phyloP scores from a whole-genome alignment of 2,797 vertebrate genomes.

The Calcarius lapponicus region DNA sequence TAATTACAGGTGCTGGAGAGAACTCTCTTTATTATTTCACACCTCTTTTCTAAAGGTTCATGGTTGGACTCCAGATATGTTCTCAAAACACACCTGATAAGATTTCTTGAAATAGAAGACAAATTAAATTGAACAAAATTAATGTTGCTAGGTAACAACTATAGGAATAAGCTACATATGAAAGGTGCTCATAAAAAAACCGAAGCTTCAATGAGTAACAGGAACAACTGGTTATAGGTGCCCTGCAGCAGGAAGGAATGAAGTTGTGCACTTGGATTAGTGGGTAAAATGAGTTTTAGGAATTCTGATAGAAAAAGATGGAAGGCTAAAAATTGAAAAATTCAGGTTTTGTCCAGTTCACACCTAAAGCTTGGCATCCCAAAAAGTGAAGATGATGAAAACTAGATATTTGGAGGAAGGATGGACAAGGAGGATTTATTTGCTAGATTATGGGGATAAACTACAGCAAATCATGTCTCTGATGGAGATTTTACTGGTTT shows the following conservation, averaged over 20 bases:
- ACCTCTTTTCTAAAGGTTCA: background rate
- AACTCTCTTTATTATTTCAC: background rate
- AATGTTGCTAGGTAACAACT: conserved; percentile 49
- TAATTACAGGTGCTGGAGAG: background rate
- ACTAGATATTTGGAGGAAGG: background rate
- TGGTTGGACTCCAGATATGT: background rate
- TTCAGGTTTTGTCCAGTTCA: background rate
- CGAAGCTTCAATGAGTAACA: background rate
- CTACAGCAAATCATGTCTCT: background rate
- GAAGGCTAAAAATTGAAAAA: background rate
- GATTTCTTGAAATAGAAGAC: conserved; percentile 8
- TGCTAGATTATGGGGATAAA: background rate
- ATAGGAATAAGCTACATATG: background rate
- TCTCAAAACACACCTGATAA: background rate
- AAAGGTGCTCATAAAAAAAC: background rate
- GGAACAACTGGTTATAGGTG: background rate
- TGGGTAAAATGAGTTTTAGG: background rate
- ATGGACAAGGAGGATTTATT: background rate
- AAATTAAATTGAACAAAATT: conserved; percentile 27
- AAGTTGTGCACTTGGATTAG: background rate
- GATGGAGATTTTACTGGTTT: background rate
- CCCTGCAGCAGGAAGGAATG: background rate
- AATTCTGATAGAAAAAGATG: background rate
- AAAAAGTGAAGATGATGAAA: background rate
- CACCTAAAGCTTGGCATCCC: background rate